Evolutionary conservation across 2,888 invertebrate genomes (phyloP).

Genomic region (Microdon myrmicae): DNA sequence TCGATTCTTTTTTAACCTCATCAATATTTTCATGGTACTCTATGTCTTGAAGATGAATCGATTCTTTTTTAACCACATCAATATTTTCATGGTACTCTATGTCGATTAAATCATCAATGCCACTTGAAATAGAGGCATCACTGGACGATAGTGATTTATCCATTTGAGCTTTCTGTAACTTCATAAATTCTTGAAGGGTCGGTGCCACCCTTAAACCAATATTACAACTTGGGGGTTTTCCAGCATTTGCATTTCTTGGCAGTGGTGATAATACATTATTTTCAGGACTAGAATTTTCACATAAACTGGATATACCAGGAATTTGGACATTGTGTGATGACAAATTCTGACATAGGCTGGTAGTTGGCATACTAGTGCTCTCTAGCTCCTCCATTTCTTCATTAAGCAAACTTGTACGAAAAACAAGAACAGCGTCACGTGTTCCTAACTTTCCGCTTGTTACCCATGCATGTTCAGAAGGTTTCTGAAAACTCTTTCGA

Average conservation of each 20-base stretch:
- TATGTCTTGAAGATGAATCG: slow-evolving; percentile 14
- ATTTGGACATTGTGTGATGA: slow-evolving; percentile 39
- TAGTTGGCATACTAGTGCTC: background rate
- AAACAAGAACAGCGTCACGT: slow-evolving; percentile 74
- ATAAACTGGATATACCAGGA: slow-evolving; percentile 34
- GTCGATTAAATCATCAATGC: slow-evolving; percentile 61
- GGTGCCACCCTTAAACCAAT: slow-evolving; percentile 6
- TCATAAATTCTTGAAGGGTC: slow-evolving; percentile 1
- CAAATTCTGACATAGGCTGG: slow-evolving; percentile 33
- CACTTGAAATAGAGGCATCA: slow-evolving; percentile 64
- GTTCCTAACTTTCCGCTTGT: slow-evolving; percentile 73
- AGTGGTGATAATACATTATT: slow-evolving; percentile 54
- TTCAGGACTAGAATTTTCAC: slow-evolving; percentile 35
- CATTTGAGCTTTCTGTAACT: slow-evolving; percentile 51
- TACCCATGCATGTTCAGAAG: slow-evolving; percentile 67
- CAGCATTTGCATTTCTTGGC: slow-evolving; percentile 52
- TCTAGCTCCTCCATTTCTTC: slow-evolving; percentile 54
- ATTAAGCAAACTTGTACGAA: slow-evolving; percentile 72
- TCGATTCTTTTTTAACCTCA: slow-evolving; percentile 32
- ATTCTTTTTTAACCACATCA: slow-evolving; percentile 27
- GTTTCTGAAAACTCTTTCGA: slow-evolving; percentile 43
- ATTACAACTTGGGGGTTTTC: slow-evolving; percentile 15
- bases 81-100: slow-evolving; percentile 16
- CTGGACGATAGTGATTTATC: slow-evolving; percentile 60
- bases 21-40: background rate